A percentile compares a stretch with the other conserved stretches of the same genome.
Conservation (phyloP, 2,797 vertebrate species). For the Gallinago solitaria region DNA sequence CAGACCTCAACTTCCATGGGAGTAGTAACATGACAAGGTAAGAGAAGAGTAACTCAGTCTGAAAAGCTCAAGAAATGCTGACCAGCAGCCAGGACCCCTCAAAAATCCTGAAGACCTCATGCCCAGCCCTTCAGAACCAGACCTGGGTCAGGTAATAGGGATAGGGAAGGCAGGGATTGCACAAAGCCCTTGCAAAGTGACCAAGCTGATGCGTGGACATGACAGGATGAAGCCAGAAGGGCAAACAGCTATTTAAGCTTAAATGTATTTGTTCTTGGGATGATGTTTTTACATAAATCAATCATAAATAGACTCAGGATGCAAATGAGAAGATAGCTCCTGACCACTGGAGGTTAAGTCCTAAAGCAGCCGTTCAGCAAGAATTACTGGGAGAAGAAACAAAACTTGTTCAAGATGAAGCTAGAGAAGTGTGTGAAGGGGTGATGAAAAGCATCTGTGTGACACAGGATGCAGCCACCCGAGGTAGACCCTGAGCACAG, state of each 20-base stretch:
- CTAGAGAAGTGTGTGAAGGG: not conserved
- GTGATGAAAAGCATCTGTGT: not conserved
- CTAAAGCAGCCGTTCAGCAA: not conserved
- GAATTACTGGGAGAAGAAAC: not conserved
- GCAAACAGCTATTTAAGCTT: conserved; percentile 21
- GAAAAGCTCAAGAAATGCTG: not conserved
- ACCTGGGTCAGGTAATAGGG: not conserved
- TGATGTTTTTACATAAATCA: not conserved
- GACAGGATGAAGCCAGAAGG: not conserved
- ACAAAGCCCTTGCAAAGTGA: not conserved
- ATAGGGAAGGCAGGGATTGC: not conserved
- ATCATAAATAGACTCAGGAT: not conserved
- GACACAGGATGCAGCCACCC: not conserved
- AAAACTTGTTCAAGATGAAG: not conserved
- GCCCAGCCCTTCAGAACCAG: not conserved
- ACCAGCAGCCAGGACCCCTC: not conserved
- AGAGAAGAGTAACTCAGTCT: not conserved
- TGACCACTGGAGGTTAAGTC: not conserved
- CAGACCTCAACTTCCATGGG: not conserved
- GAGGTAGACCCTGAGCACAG: not conserved
- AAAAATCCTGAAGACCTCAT: not conserved
- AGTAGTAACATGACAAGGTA: not conserved
- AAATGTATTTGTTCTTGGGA: conserved; percentile 23
- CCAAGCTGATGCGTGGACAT: not conserved
- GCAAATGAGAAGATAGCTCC: not conserved